These are phyloP conservation scores for Calidris pygmaea DNA, from an alignment of 2,113 vertebrate species.

Conservation along the genomic window DNA sequence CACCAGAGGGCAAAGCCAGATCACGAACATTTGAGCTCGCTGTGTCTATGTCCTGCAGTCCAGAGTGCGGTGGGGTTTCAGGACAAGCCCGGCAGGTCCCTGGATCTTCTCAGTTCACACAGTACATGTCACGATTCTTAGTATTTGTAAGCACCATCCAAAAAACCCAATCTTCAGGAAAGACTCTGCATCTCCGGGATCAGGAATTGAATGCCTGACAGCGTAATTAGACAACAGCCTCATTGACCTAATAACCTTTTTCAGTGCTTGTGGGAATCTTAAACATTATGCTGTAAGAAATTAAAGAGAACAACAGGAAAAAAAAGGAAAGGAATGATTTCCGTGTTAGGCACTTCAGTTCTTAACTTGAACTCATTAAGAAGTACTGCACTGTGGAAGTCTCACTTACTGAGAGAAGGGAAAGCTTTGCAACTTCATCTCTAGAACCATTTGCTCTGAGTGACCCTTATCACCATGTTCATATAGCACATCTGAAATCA, in stretches of 20 bases:
- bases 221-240: not conserved
- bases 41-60: not conserved
- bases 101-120: not conserved
- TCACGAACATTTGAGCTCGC: not conserved
- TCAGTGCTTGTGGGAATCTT: not conserved
- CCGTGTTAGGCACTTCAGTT: not conserved
- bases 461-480: not conserved
- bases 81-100: not conserved
- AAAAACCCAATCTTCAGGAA: not conserved
- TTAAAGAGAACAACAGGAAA: not conserved
- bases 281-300: not conserved
- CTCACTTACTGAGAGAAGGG: not conserved
- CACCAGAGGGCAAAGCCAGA: conserved; percentile 60
- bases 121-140: fast-evolving
- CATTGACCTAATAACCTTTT: not conserved
- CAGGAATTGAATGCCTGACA: not conserved
- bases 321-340: not conserved
- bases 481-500: not conserved
- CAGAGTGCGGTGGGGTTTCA: fast-evolving
- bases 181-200: not conserved
- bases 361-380: not conserved
- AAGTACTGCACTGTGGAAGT: not conserved
- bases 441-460: not conserved
- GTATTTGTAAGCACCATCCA: not conserved
- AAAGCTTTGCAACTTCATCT: not conserved